A percentile compares a stretch with the other conserved stretches of the same genome.
These are phyloP conservation scores for Micrasema longulum DNA, from an alignment of 1,140 invertebrate species.

Conservation along the genomic window DNA sequence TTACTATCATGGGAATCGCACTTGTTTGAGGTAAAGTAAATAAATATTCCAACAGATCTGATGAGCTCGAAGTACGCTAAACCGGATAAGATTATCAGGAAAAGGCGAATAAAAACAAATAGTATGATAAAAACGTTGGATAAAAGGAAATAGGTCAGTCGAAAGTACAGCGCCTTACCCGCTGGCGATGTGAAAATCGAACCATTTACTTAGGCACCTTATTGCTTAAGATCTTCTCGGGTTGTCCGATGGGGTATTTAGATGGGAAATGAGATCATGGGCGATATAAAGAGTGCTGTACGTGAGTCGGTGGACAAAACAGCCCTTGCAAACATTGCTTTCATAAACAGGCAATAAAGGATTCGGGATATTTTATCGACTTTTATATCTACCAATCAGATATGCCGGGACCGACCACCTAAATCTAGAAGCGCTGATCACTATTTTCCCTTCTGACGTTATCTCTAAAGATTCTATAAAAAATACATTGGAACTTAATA, in stretches of 20 bases:
- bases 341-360: constrained; percentile 28
- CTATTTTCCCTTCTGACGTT: too few species aligned
- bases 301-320: constrained; percentile 18
- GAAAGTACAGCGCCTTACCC: background rate
- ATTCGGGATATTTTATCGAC: background rate
- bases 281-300: background rate
- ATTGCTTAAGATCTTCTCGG: background rate
- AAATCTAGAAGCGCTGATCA: too few species aligned
- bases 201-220: constrained; percentile 14
- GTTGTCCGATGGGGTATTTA: background rate
- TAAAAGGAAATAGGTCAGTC: background rate
- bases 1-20: too few species aligned
- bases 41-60: too few species aligned
- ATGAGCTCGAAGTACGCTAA: too few species aligned
- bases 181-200: background rate
- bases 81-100: too few species aligned
- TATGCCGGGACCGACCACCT: too few species aligned
- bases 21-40: too few species aligned
- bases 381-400: too few species aligned
- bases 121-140: background rate
- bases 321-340: constrained; percentile 17
- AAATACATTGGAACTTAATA: too few species aligned
- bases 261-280: constrained; percentile 24
- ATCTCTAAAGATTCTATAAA: too few species aligned
- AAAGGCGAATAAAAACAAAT: background rate